These are phyloP conservation scores for Rhamnusium bicolor DNA, from an alignment of 2,888 invertebrate genomes.

Conservation along the genomic window DNA sequence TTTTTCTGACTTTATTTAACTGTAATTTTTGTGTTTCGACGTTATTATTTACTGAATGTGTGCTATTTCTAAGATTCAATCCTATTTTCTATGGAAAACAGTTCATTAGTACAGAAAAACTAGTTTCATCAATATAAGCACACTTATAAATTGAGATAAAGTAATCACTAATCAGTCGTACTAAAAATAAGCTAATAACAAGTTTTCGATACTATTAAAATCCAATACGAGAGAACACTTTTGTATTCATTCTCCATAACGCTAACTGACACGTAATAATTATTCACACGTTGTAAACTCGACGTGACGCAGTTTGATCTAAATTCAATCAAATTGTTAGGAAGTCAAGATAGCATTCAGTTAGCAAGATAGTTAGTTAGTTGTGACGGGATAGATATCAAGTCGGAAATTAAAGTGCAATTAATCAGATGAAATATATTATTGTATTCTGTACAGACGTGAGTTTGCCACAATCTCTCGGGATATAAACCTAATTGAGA, in stretches of 20 bases:
- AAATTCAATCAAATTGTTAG: slow-evolving; percentile 12
- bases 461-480: slow-evolving; percentile 24
- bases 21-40: no score
- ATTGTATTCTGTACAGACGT: slow-evolving; percentile 16
- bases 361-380: not conserved
- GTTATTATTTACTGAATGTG: no score
- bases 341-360: not conserved
- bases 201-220: not conserved
- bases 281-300: slow-evolving; percentile 14
- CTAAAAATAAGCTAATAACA: not conserved
- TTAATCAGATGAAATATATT: slow-evolving; percentile 40
- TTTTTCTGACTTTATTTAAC: no score
- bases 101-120: no score
- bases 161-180: slow-evolving; percentile 5
- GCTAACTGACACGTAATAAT: slow-evolving; percentile 9
- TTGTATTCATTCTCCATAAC: not conserved
- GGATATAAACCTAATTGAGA: slow-evolving; percentile 37
- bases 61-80: no score
- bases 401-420: slow-evolving; percentile 40
- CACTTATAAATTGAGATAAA: not conserved
- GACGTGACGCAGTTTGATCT: slow-evolving; percentile 3
- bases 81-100: no score
- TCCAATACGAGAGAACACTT: not conserved
- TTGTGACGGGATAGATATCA: slow-evolving; percentile 5
- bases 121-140: no score